Conservation (phyloP, 2,888 invertebrate species). For the Phyllotreta striolata region DNA sequence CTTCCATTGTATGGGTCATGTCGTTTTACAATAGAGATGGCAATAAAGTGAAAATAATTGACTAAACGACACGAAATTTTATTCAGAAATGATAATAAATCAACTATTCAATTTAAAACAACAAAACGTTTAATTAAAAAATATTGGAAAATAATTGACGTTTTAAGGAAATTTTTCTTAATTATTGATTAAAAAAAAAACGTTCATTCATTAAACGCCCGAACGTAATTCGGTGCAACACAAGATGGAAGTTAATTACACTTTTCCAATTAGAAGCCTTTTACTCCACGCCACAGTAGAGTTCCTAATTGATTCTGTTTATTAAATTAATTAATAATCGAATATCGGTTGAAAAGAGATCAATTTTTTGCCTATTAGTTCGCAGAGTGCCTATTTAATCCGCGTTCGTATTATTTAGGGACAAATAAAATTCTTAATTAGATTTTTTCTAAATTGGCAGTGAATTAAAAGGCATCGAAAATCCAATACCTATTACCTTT, state of each 20-base stretch:
- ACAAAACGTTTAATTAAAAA: not conserved
- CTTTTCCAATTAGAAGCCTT: constrained; percentile 27
- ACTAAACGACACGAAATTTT: not conserved
- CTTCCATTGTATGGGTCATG: constrained; percentile 2
- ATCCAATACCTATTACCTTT: constrained; percentile 14
- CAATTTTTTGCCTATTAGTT: constrained; percentile 10
- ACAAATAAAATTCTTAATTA: constrained; percentile 14
- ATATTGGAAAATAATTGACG: no score
- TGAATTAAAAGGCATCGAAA: constrained; percentile 14
- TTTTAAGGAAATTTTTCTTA: no score
- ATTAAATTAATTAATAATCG: constrained; percentile 26
- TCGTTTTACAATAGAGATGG: constrained; percentile 6
- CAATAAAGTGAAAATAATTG: constrained; percentile 7
- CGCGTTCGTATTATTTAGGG: not conserved
- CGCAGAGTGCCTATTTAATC: constrained; percentile 2
- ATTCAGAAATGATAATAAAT: constrained; percentile 4
- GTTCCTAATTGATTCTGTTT: constrained; percentile 26
- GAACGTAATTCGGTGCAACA: not conserved
- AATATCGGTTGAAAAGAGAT: constrained; percentile 11
- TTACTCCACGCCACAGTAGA: constrained; percentile 20
- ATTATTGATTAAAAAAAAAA: no score
- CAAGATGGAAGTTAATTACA: constrained; percentile 21
- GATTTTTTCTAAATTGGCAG: constrained; percentile 2
- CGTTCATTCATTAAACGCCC: no score
- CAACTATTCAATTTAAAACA: constrained; percentile 3